Evolutionary conservation across 2,888 invertebrate species (phyloP), one percentile per base, ranked within the genome.

Genomic region (Cataglyphis cursor): DNA sequence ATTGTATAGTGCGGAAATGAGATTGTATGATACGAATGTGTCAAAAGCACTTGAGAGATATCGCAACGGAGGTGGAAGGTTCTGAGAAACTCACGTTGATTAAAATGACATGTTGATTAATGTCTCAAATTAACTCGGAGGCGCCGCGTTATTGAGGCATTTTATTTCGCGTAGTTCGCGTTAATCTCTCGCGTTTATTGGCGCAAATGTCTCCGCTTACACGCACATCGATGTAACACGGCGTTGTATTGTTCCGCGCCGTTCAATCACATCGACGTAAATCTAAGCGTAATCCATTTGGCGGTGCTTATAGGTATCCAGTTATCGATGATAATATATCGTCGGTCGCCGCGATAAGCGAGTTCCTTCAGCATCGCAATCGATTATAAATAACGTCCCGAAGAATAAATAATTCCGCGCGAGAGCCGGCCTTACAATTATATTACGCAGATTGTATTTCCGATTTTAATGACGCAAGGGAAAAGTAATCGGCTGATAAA

Each of bases 321-420:
- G 74, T 61, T 74, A 81, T 83, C 81, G 81, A 83, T 73, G 83
- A 83, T 78, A 78, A 82, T 82, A 82, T 80, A 70, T 59, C 57
- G 72, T 28, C 62, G 66, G 65, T 18, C 38, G 48, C 41, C 18
- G 65, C 83, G 83, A 83, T 83, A 83, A 83, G 81, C 64, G 18
- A 41, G 51, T 10, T 83, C 66, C 81, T 74, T 81, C 68, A 48
- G 70, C 78, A 62, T 59, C 68, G 68, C 66, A 74, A 62, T 54
- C 66, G 81, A 81, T 68, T 66, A 35, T 83, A 81, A 83, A 81
- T 72, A 59, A 68, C 35, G 64, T 10, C 8, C n/a, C 54, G 21
- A 70, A 21, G n/a, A 64, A 51, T 51, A 51, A 51, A 51, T 51
- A 51, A 35, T 41, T 38, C 35, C 65, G 31, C 83, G 66, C 72